These are phyloP conservation scores for Peromyscus californicus DNA, from an alignment of 2,113 vertebrate species.

Conservation along the genomic window DNA sequence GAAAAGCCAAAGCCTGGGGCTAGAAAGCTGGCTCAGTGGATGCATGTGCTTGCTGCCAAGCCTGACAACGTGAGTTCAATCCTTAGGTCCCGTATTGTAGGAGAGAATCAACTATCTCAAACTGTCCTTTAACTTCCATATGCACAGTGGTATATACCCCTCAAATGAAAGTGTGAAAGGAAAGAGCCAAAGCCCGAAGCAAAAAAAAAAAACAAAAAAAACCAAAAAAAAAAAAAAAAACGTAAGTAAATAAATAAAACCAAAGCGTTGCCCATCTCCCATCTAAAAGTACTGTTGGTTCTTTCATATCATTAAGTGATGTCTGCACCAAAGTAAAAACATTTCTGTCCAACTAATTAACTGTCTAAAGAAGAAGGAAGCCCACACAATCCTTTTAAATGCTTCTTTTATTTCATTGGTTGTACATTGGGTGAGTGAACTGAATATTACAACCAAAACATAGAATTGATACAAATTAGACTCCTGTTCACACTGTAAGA, in stretches of 20 bases:
- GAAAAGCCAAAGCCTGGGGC: background rate
- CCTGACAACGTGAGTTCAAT: background rate
- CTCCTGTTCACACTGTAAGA: slow-evolving; percentile 88
- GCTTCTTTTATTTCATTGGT: slow-evolving; percentile 92
- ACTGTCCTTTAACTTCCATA: background rate
- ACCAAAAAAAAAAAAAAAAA: too few species aligned
- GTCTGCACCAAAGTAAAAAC: background rate
- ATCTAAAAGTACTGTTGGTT: background rate
- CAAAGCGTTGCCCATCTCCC: background rate
- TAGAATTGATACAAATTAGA: slow-evolving; percentile 90
- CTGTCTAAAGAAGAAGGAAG: slow-evolving; percentile 48
- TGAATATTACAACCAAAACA: slow-evolving; percentile 90
- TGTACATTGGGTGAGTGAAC: slow-evolving; percentile 91
- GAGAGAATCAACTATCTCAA: background rate
- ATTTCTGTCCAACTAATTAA: background rate
- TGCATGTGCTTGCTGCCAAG: background rate
- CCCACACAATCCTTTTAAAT: slow-evolving; percentile 86
- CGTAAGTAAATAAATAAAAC: too few species aligned
- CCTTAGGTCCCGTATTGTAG: fast-evolving
- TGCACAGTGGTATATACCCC: too few species aligned
- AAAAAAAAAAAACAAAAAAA: background rate
- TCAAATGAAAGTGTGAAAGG: background rate
- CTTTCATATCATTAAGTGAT: background rate
- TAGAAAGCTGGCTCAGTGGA: background rate
- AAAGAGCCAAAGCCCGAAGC: background rate